Evolutionary conservation across 2,113 vertebrate species (phyloP), one percentile per base, ranked within the genome.

Genomic region (Gulo gulo): DNA sequence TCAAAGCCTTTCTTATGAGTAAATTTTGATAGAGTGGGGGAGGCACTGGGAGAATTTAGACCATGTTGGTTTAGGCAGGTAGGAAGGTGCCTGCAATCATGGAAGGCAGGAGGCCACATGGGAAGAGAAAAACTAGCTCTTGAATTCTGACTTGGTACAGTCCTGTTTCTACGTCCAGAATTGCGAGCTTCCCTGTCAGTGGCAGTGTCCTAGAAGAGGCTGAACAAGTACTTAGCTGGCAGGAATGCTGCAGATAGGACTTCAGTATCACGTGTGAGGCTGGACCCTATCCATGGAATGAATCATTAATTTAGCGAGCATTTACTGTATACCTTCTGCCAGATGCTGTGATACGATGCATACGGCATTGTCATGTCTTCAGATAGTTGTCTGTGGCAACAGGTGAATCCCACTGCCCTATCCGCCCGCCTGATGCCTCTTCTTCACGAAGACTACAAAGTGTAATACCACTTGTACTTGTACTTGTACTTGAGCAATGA

Each of bases 21-120:
- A 39, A 80, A 61, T 7, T 45, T 31, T 16, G 21, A 29, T 9
- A 16, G 3, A 21, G 5, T 4, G 0, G 5, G 34, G 7, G 7
- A 80, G 14, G 42, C 61, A 31, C 8, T 14, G 18, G 31, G 7
- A 78, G 63, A 9, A 18, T 81, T 74, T 39, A 67, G 8, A 31
- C 16, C 6, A 47, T 5, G 1, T 1, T 31, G 13, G 23, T 31
- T 39, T 50, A 61, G 47, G 26, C 63, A 71, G 18, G 29, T 26
- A 7, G 11, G 16, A 24, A 45, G 21, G 10, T 42, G 31, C 52
- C 61, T 63, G 39, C 10, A 26, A 0, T 10, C 15, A 24, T 4
- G 16, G n/a, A 12, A 42, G 14, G 34, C 31, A 39, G 61, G 47
- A 29, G 15, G 4, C 39, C 47, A 57, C 39, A 34, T 2, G 65